Base-by-base conservation (phyloP, 2,888 invertebrate genomes). In the Polyommatus iphigenia region DNA sequence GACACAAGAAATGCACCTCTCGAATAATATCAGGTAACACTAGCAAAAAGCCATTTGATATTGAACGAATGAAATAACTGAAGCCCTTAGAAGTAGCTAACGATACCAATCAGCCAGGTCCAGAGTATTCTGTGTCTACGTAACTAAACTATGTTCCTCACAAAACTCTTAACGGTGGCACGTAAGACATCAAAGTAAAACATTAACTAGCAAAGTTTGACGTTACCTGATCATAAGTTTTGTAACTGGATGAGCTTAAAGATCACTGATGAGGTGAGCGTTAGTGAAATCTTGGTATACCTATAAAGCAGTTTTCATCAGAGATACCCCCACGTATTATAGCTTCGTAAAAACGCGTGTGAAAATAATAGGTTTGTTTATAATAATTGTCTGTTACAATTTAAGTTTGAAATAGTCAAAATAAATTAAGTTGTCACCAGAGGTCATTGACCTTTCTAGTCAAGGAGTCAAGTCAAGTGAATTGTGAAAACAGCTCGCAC, bases 151-250 rank as follows among this genome's bases (percentile, higher is more conserved):
- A 24, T 29, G 62, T 67, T 67, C 24, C 62, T 24, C 1, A 67
- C 62, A 29, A 24, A 24, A 67, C 62, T 67, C 62, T 67, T 67
- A 67, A 67, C 59, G 8, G 59, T 24, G 59, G 20, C 62, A 67
- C 62, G 24, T 29, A 13, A 13, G 62, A 67, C 62, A 67, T 67
- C 62, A 67, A 67, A 67, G 62, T 67, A 67, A 67, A 67, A 67
- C 62, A 24, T 24, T 67, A 67, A 67, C 62, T 67, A 67, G 29
- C 62, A 20, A 67, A 67, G 62, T 67, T 67, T 67, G 24, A 24
- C 62, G 20, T 59, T 20, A 59, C 57, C 57, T 57, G 62, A 67
- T 24, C 5, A 24, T 67, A 67, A 67, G 24, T 67, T 67, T 67
- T 59, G 13, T 8, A 67, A 67, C 62, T 29, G 24, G 62, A 67